These are phyloP conservation scores for Dasyurus viverrinus DNA, from an alignment of 2,113 vertebrate species.

Conservation along the genomic window DNA sequence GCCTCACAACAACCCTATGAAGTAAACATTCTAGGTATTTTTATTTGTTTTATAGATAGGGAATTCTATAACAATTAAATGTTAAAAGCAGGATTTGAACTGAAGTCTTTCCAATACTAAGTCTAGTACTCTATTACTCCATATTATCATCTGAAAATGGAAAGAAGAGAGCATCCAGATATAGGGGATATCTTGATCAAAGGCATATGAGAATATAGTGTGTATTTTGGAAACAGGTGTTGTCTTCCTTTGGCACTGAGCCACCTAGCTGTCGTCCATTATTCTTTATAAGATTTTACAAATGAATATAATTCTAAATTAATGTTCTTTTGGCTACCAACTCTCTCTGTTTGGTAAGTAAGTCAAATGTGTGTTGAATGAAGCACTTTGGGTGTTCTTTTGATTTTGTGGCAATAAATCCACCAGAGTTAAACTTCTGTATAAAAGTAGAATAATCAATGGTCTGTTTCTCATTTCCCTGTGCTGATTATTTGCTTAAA, in stretches of 20 bases:
- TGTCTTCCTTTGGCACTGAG: background rate
- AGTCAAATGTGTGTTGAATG: background rate
- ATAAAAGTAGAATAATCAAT: background rate
- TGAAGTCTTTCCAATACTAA: background rate
- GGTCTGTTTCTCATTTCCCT: background rate
- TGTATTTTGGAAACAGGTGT: background rate
- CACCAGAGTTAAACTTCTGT: background rate
- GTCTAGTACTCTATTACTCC: background rate
- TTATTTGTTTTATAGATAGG: background rate
- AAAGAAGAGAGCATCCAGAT: background rate
- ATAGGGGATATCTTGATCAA: background rate
- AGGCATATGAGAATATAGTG: background rate
- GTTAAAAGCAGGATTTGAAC: background rate
- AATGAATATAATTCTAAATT: background rate
- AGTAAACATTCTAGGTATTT: background rate
- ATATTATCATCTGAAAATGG: background rate
- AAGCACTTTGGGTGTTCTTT: background rate
- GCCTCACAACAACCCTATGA: background rate
- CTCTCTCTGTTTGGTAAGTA: background rate
- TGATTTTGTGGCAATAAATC: background rate
- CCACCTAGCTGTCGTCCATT: background rate
- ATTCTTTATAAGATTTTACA: background rate
- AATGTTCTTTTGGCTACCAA: background rate
- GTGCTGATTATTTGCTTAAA: background rate
- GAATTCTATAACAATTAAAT: background rate